phyloP scores from a whole-genome alignment of 2,113 vertebrate genomes.

The Salminus brasiliensis region DNA sequence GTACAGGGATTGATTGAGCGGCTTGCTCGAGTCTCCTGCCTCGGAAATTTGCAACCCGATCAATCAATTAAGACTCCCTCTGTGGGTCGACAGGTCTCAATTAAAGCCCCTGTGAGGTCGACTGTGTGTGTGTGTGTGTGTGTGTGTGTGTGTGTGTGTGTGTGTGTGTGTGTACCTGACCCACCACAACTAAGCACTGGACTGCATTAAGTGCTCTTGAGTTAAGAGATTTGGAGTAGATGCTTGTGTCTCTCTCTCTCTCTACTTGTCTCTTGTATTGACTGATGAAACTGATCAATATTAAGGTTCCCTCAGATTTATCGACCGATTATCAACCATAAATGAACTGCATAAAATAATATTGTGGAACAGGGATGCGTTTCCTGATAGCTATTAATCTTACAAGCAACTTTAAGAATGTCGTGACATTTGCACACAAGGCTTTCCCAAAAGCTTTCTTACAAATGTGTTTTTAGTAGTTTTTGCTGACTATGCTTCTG shows the following conservation, averaged over 20 bases:
- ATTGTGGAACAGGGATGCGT: no score
- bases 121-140: conserved; percentile 1
- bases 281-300: background rate
- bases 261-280: background rate
- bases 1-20: conserved; percentile 30
- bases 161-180: background rate
- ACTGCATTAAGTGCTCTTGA: conserved; percentile 23
- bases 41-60: conserved; percentile 35
- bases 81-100: conserved; percentile 18
- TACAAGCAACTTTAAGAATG: no score
- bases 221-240: conserved; percentile 10
- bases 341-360: no score
- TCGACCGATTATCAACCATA: background rate
- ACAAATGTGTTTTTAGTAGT: no score
- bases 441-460: no score
- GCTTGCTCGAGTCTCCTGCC: conserved; percentile 15
- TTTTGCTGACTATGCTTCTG: no score
- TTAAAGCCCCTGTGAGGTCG: conserved; percentile 4
- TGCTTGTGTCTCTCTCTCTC: background rate
- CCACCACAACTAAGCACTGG: background rate
- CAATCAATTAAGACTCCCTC: conserved; percentile 45
- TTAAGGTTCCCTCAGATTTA: background rate
- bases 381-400: no score
- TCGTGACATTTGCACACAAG: no score
- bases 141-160: conserved; percentile 5